Evolutionary conservation across 2,797 vertebrate species (phyloP).

Genomic region (Sternotherus odoratus): DNA sequence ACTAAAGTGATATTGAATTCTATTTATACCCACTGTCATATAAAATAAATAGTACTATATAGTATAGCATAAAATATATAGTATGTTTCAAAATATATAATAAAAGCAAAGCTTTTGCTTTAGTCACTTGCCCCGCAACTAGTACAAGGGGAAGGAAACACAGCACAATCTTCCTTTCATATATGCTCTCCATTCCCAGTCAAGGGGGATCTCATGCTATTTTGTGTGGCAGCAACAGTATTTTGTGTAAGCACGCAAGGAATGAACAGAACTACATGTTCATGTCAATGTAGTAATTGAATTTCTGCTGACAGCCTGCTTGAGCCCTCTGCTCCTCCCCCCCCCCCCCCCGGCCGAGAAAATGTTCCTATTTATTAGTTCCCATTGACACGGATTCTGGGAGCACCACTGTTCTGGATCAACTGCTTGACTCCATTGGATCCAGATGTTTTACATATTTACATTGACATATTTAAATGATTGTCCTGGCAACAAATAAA

Average conservation of each 20-base stretch:
- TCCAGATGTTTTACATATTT: constrained; percentile 60
- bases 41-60: no score
- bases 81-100: background rate
- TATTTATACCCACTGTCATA: background rate
- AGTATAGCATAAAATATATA: no score
- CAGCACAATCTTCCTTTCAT: background rate
- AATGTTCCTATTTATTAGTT: constrained; percentile 15
- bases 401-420: constrained; percentile 36
- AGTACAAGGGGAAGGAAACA: background rate
- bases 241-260: background rate
- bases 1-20: background rate
- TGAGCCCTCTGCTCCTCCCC: background rate
- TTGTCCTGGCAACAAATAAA: constrained; percentile 37
- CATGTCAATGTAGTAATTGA: background rate
- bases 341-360: background rate
- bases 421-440: constrained; percentile 54
- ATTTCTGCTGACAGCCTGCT: background rate
- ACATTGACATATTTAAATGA: constrained; percentile 52
- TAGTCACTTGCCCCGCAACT: background rate
- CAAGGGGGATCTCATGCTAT: background rate
- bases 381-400: constrained; percentile 34
- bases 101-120: constrained; percentile 22
- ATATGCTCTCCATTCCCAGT: background rate
- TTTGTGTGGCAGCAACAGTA: background rate
- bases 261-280: background rate